Evolutionary conservation across 2,888 invertebrate genomes (phyloP).

Genomic region (Erebia palarica): DNA sequence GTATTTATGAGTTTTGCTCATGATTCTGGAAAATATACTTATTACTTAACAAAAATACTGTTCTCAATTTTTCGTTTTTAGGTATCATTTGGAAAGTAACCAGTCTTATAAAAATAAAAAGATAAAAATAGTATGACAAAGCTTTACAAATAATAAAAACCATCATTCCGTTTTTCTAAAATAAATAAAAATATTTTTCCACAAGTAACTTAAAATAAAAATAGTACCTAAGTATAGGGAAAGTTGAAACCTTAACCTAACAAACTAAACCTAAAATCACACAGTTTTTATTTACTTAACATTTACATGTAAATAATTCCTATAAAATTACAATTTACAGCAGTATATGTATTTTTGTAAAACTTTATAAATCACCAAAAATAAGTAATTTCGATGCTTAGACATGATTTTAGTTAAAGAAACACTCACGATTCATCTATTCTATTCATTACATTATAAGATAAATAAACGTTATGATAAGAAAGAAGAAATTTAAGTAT

Average conservation of each 20-base stretch:
- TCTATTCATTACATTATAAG: not conserved
- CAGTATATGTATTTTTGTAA: not conserved
- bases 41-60: too few relatives aligned
- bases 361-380: not conserved
- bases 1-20: too few relatives aligned
- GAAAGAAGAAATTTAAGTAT: too few relatives aligned
- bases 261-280: slow-evolving; percentile 5
- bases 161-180: not conserved
- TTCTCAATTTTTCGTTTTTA: too few relatives aligned
- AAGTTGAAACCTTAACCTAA: not conserved
- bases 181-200: not conserved
- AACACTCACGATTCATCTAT: not conserved
- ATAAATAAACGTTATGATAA: too few relatives aligned
- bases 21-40: too few relatives aligned
- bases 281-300: not conserved
- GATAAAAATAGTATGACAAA: not conserved
- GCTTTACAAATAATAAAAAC: not conserved
- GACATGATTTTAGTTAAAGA: not conserved
- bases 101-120: too few relatives aligned
- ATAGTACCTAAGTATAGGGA: not conserved
- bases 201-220: slow-evolving; percentile 1
- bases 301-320: too few relatives aligned
- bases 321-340: not conserved
- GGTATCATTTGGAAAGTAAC: too few relatives aligned
- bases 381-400: not conserved